Percentiles rank a stretch among this genome's conserved stretches.
These are phyloP conservation scores for Aphodius sticticus DNA, from an alignment of 2,888 invertebrate genomes.

Conservation along the genomic window DNA sequence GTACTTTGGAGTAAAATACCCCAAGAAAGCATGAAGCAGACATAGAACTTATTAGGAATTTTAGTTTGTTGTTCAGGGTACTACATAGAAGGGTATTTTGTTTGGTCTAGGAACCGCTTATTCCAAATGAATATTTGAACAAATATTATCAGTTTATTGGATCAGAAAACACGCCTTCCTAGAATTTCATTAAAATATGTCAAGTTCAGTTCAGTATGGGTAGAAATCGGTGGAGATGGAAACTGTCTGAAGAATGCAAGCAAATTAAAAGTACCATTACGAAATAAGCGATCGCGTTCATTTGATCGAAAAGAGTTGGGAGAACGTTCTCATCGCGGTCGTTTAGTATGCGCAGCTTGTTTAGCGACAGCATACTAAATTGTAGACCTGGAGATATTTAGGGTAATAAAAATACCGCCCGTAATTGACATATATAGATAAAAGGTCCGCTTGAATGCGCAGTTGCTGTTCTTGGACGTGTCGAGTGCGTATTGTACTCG, in stretches of 20 bases:
- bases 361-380: constrained; percentile 4
- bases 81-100: too few relatives aligned
- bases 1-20: too few relatives aligned
- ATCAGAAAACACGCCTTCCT: too few relatives aligned
- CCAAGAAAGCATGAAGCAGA: too few relatives aligned
- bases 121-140: too few relatives aligned
- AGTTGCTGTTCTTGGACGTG: not conserved
- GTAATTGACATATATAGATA: constrained; percentile 28
- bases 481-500: not conserved
- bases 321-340: not conserved
- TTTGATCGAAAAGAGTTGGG: not conserved
- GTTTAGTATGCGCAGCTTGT: not conserved
- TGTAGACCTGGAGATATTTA: constrained; percentile 4
- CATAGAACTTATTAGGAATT: too few relatives aligned
- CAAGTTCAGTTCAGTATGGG: too few relatives aligned
- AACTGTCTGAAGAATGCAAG: not conserved
- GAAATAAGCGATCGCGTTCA: not conserved
- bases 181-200: too few relatives aligned
- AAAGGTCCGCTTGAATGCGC: not conserved
- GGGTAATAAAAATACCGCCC: constrained; percentile 15
- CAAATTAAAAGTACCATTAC: not conserved
- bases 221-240: too few relatives aligned
- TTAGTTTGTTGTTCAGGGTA: too few relatives aligned
- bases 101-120: too few relatives aligned
- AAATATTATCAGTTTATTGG: too few relatives aligned